Evolutionary conservation across 2,797 vertebrate species (phyloP).

Genomic region (Eulemur rubriventer): DNA sequence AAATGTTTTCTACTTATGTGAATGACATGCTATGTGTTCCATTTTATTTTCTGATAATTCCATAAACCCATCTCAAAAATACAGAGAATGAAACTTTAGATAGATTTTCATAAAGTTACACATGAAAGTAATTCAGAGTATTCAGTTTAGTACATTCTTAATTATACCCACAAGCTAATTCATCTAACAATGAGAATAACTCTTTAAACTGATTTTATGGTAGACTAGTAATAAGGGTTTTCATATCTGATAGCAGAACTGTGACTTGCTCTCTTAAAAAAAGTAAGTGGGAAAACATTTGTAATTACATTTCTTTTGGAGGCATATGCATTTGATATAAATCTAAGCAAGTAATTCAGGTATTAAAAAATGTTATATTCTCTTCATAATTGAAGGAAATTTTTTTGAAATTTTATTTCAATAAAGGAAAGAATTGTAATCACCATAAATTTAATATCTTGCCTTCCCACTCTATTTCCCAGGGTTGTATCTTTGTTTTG

Average conservation of each 20-base stretch:
- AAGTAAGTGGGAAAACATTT: not conserved
- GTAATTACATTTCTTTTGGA: not conserved
- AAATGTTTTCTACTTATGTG: not conserved
- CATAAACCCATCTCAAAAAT: not conserved
- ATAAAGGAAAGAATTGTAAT: not conserved
- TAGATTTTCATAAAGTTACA: not conserved
- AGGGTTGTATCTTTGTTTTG: not conserved
- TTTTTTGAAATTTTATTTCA: constrained; percentile 1
- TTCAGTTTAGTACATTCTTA: not conserved
- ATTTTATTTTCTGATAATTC: constrained; percentile 37
- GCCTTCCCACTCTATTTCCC: not conserved
- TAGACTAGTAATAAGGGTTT: not conserved
- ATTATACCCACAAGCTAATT: not conserved
- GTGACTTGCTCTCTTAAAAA: not conserved
- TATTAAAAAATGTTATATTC: not conserved
- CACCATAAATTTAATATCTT: not conserved
- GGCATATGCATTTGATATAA: not conserved
- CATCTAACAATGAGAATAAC: not conserved
- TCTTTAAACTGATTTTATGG: constrained; percentile 42
- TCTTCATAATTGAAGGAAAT: not conserved
- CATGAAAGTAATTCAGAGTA: not conserved
- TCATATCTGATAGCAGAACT: not conserved
- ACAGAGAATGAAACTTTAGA: not conserved
- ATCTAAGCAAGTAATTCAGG: not conserved
- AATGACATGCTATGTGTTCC: not conserved